Base-by-base conservation (phyloP, 2,797 vertebrate genomes). In the Sebastes alutus region DNA sequence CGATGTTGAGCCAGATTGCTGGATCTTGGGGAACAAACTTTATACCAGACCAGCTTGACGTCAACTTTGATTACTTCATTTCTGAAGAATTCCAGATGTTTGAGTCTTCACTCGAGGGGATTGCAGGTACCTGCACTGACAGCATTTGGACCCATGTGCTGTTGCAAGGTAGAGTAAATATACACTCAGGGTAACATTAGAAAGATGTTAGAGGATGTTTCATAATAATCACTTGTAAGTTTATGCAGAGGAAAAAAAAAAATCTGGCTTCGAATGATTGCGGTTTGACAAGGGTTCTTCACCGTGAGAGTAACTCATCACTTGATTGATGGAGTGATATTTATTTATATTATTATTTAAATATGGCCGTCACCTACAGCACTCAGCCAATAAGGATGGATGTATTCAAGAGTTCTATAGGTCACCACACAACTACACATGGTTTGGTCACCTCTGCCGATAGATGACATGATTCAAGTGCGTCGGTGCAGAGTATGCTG, bases 1-100 rank as follows among this genome's bases (percentile, higher is more conserved):
- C 52, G 70, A 86, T 85, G 80, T 78, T 59, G 70, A 90, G 69
- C 83, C 88, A 91, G 86, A 91, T 89, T 92, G 87, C 77, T 72
- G 79, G 74, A 90, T 90, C 91, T 90, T 85, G 88, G 81, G 81
- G 90, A 90, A 92, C 87, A 94, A 92, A 94, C 91, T 94, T 94
- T 89, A 68, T 71, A 72, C 8, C 49, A 49, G 77, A 93, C 85
- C 93, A 91, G 89, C 89, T 93, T 94, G 94, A 87, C 63, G 80
- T 94, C 92, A 92, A 92, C 88, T 95, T 94, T 94, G 92, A 95
- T 96, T 94, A 90, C 94, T 95, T 94, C 75, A 94, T 95, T 94
- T 95, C 86, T 90, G 88, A 94, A 80, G 81, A 92, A 88, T 85
- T 94, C 93, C 95, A 96, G 95, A 96, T 96, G 95, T 95, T 94